These are phyloP conservation scores for Nothocercus julius DNA, from an alignment of 2,113 vertebrate species.

Conservation along the genomic window DNA sequence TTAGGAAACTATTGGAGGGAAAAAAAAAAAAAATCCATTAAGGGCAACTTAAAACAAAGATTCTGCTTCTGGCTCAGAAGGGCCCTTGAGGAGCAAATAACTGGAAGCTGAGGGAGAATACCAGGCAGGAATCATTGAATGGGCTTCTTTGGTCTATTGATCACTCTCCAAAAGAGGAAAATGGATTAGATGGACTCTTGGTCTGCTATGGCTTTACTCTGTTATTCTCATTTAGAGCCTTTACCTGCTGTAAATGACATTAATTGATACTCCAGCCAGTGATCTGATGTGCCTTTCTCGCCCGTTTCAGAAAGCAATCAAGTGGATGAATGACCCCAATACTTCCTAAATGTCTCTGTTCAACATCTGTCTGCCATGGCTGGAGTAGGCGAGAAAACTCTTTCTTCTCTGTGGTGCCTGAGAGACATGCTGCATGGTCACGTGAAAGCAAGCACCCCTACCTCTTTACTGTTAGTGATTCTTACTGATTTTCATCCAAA, in stretches of 20 bases:
- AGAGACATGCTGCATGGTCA: background rate
- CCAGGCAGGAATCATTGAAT: background rate
- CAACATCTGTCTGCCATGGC: fast-evolving
- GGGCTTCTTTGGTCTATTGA: background rate
- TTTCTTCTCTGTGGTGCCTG: background rate
- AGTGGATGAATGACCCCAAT: background rate
- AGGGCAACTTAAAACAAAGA: background rate
- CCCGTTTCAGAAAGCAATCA: background rate
- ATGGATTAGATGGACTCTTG: background rate
- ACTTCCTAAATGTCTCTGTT: background rate
- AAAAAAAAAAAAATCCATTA: background rate
- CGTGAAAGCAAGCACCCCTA: background rate
- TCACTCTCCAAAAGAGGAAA: background rate
- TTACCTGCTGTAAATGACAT: background rate
- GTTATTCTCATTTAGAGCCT: background rate
- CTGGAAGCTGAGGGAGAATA: background rate
- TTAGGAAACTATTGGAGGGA: background rate
- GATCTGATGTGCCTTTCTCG: background rate
- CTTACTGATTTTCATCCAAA: background rate
- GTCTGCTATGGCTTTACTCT: background rate
- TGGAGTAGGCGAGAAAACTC: background rate
- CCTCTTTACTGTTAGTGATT: fast-evolving
- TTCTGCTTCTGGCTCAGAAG: background rate
- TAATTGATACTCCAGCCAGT: background rate
- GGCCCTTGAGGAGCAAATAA: background rate